Evolutionary conservation across 2,797 vertebrate species (phyloP).

Genomic region (Rhynchonycteris naso): DNA sequence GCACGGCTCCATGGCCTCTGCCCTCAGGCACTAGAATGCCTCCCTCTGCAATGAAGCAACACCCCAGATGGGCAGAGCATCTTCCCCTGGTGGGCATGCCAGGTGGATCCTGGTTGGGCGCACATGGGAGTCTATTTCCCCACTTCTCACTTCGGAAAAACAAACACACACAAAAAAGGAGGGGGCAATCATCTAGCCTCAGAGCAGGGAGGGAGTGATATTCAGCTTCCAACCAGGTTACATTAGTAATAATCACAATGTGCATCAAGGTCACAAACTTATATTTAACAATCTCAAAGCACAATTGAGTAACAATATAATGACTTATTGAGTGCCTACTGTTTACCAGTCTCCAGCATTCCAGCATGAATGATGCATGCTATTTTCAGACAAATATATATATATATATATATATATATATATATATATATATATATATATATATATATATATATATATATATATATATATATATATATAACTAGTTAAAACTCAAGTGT

Average conservation of each 20-base stretch:
- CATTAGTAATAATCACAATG: not conserved
- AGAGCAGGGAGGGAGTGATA: not conserved
- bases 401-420: not conserved
- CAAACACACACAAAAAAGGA: not conserved
- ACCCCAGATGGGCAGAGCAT: too few relatives aligned
- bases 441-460: too few relatives aligned
- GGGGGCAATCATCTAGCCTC: not conserved
- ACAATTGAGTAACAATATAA: not conserved
- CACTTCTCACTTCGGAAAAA: too few relatives aligned
- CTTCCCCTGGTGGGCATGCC: too few relatives aligned
- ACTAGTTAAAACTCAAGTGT: not conserved
- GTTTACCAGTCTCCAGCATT: not conserved
- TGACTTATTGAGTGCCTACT: not conserved
- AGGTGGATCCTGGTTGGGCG: too few relatives aligned
- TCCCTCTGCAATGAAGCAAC: too few relatives aligned
- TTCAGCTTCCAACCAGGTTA: not conserved
- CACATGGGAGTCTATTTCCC: too few relatives aligned
- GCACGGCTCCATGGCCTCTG: too few relatives aligned
- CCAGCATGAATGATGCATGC: not conserved
- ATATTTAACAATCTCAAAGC: not conserved
- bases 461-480: not conserved
- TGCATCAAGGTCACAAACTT: not conserved
- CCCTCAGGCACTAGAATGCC: too few relatives aligned
- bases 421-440: too few relatives aligned
- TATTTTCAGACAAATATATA: not conserved